Evolutionary conservation across 92 coral and sea anemone genomes (phyloP).

Genomic region (Palythoa caribaeorum): DNA sequence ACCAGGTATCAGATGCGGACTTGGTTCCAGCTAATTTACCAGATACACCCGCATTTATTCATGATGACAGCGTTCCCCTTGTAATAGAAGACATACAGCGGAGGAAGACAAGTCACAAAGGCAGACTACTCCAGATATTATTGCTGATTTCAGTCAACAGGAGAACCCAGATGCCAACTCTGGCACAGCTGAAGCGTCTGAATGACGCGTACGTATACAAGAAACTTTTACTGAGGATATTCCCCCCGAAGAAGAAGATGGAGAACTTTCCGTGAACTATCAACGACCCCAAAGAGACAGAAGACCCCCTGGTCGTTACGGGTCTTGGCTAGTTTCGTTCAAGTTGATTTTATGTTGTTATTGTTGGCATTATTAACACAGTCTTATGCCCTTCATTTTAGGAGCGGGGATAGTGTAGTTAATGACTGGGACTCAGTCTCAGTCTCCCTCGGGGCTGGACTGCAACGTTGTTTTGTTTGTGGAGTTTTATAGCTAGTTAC

Average conservation of each 20-base stretch:
- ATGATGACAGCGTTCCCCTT: conserved; percentile 3
- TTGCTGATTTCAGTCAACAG: background rate
- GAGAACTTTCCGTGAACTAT: background rate
- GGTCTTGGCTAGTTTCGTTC: background rate
- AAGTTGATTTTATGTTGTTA: background rate
- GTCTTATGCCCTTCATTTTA: conserved; percentile 2
- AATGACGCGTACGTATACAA: background rate
- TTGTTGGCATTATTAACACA: background rate
- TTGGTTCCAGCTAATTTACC: conserved; percentile 7
- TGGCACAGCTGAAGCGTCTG: conserved; percentile 11
- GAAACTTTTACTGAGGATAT: background rate
- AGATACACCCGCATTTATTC: conserved; percentile 1
- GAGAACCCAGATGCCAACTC: conserved; percentile 15
- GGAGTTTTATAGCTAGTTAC: too few relatives aligned
- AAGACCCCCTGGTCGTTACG: conserved; percentile 9
- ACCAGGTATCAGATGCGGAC: background rate
- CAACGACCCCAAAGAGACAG: conserved; percentile 10
- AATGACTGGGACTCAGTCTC: background rate
- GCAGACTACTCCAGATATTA: conserved; percentile 7
- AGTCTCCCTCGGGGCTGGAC: background rate
- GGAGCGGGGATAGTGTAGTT: background rate
- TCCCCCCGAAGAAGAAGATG: background rate
- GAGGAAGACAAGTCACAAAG: background rate
- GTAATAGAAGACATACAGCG: background rate
- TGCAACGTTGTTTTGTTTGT: too few relatives aligned